Conservation (phyloP, 2,888 invertebrate species). For the Pocota personata region DNA sequence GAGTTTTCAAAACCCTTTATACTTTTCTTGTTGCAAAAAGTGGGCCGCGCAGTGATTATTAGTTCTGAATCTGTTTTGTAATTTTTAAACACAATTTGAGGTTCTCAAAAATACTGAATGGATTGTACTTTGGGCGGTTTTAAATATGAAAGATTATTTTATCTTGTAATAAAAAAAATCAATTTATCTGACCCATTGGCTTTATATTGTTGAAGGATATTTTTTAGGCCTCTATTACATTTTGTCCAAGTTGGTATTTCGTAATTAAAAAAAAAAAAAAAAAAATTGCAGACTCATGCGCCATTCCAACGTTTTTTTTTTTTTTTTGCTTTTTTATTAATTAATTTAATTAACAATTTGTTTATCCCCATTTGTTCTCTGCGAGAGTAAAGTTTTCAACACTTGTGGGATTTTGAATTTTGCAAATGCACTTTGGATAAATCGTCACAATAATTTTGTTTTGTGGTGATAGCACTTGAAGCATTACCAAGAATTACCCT, state of each 20-base stretch:
- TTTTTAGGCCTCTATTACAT: not conserved
- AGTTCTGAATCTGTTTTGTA: too few species aligned
- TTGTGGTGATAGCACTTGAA: conserved; percentile 17
- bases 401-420: not conserved
- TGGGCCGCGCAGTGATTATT: too few species aligned
- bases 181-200: too few species aligned
- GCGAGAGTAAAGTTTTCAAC: too few species aligned
- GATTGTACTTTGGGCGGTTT: too few species aligned
- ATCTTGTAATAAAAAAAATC: too few species aligned
- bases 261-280: too few species aligned
- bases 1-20: too few species aligned
- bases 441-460: not conserved
- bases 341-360: conserved; percentile 7
- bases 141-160: too few species aligned
- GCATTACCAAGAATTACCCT: not conserved
- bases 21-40: too few species aligned
- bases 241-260: not conserved
- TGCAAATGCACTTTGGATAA: not conserved
- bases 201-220: not conserved
- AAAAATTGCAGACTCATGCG: not conserved
- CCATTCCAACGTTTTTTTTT: not conserved
- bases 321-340: not conserved
- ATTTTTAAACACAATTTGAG: too few species aligned
- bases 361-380: not conserved
- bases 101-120: too few species aligned